Base-by-base conservation (phyloP, 2,888 invertebrate genomes). In the Drosophila conformis region DNA sequence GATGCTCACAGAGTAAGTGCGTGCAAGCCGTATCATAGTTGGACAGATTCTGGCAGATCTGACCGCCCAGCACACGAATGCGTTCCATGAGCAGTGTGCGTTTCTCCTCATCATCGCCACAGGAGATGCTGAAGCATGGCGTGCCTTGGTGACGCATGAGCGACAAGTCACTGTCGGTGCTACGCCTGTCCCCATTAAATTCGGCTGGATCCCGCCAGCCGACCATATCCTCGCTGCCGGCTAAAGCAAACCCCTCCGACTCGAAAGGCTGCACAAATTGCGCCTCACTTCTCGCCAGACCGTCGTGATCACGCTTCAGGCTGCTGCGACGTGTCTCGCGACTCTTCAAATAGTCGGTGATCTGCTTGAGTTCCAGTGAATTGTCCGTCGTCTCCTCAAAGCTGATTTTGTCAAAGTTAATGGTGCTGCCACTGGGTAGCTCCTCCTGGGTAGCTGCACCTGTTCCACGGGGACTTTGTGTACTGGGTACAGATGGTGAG, bases 1-100 rank as follows among this genome's bases (percentile, higher is more conserved):
- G 95, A 87, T 95, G 95, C 52, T 95, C 94, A 80, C 97, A 96
- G 36, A 98, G 93, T 29, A 98, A 93, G 91, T 98, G 98, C 0
- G 97, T 97, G 58, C 95, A 95, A 0, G 93, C 92, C 0, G 94
- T 93, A 90, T 97, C 96, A 87, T 95, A 96, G 78, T 87, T 92
- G 4, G 82, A 67, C 25, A 92, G 80, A 76, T 93, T 92, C 54
- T 92, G 91, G 53, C 92, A 91, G 13, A 93, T 71, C 58, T 86
- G 81, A 6, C 92, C 93, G 25, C 92, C 90, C 57, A 92, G 65
- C 27, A 80, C 53, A 1, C 69, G 40, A n/a, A 91, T 87, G 64
- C 90, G 90, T 2, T 82, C 76, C 25, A 91, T 90, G 0, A 92
- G 69, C 27, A 78, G 81, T 1, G 78, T 69, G 0, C 91, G 91